Evolutionary conservation across 2,888 invertebrate genomes (phyloP).

Genomic region (Acleris laterana): DNA sequence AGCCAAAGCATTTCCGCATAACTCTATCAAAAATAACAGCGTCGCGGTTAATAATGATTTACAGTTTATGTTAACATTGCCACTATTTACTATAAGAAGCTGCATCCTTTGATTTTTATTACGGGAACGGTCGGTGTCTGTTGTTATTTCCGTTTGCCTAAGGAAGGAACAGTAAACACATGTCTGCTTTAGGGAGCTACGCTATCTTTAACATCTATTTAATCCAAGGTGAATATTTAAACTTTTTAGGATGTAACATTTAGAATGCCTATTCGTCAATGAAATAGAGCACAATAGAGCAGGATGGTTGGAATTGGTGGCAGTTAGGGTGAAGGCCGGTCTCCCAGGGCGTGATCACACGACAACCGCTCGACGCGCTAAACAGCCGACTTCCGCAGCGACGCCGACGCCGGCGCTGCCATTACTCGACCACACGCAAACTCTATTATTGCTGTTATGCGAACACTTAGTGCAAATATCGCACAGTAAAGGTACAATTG

Average conservation of each 20-base stretch:
- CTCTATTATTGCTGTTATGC: conserved; percentile 47
- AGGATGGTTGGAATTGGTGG: conserved; percentile 29
- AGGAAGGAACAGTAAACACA: conserved; percentile 23
- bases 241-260: no score
- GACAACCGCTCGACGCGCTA: conserved; percentile 50
- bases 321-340: conserved; percentile 51
- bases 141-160: conserved; percentile 30
- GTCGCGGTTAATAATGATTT: conserved; percentile 50
- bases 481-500: conserved; percentile 42
- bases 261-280: neutral
- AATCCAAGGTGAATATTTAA: no score
- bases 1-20: conserved; percentile 61
- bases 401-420: conserved; percentile 40
- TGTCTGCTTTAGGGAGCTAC: conserved; percentile 1
- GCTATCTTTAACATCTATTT: no score
- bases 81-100: conserved; percentile 34
- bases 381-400: conserved; percentile 69
- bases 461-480: conserved; percentile 42
- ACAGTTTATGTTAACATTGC: conserved; percentile 49
- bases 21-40: conserved; percentile 31
- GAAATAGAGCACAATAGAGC: conserved; percentile 28
- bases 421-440: conserved; percentile 62
- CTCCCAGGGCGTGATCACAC: conserved; percentile 44
- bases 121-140: conserved; percentile 27
- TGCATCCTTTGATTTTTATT: conserved; percentile 34